These are phyloP conservation scores for Oostethus manadensis DNA, from an alignment of 2,113 vertebrate genomes.

Conservation along the genomic window DNA sequence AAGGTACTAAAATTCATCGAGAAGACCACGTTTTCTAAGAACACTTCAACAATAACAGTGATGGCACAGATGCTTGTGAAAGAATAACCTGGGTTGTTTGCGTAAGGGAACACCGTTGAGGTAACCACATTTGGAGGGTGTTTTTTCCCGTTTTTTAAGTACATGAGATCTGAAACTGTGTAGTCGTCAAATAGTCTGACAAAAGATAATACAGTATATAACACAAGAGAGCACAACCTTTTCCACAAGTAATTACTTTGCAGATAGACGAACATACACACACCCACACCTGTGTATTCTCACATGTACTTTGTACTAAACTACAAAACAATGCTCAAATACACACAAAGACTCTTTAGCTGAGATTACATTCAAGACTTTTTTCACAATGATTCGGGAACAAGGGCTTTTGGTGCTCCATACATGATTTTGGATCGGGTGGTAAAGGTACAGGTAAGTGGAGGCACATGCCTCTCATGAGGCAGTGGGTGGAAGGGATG, in stretches of 20 bases:
- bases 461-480: constrained; percentile 59
- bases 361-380: constrained; percentile 64
- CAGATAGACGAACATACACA: neutral
- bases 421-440: constrained; percentile 27
- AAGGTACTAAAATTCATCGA: constrained; percentile 30
- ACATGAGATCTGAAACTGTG: neutral
- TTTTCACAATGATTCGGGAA: constrained; percentile 48
- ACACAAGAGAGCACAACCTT: constrained; percentile 28
- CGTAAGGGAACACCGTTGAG: constrained; percentile 38
- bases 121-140: constrained; percentile 32
- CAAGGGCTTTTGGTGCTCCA: constrained; percentile 36
- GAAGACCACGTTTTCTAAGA: constrained; percentile 11
- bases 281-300: constrained; percentile 38
- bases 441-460: constrained; percentile 42
- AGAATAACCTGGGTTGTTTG: constrained; percentile 17
- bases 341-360: constrained; percentile 43
- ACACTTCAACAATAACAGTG: constrained; percentile 26
- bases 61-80: constrained; percentile 13
- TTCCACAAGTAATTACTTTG: constrained; percentile 32
- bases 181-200: constrained; percentile 20
- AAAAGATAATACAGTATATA: constrained; percentile 35
- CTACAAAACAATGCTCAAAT: constrained; percentile 52
- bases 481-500: constrained; percentile 39
- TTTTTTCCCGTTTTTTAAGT: constrained; percentile 18
- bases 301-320: constrained; percentile 52